Conservation (phyloP, 2,797 vertebrate species). For the Brachyalestes nurse region DNA sequence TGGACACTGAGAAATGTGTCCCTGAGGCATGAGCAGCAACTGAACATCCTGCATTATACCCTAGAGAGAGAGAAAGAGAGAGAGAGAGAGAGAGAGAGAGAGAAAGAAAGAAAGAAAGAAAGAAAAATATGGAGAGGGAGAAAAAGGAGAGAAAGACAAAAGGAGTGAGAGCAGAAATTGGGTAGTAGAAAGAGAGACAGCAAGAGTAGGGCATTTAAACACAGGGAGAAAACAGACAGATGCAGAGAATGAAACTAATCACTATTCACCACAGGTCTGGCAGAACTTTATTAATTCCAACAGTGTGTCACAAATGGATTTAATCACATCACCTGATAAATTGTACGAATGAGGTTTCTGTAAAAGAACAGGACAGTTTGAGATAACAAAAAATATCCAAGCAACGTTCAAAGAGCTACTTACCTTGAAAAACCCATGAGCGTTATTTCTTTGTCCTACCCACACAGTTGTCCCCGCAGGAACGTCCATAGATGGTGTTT, state of each 20-base stretch:
- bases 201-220: neutral
- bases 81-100: neutral
- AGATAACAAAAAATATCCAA: neutral
- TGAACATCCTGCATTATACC: constrained; percentile 98
- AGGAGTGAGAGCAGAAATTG: too few relatives aligned
- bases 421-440: constrained; percentile 89
- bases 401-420: neutral
- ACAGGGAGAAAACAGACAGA: neutral
- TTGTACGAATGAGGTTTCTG: neutral
- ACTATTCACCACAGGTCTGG: constrained; percentile 12
- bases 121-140: constrained; percentile 29
- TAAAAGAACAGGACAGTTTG: neutral
- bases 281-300: constrained; percentile 22
- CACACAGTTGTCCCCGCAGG: constrained; percentile 82
- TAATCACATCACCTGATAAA: constrained; percentile 13
- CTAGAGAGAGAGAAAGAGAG: constrained; percentile 69
- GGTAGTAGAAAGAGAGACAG: neutral
- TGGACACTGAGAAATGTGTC: constrained; percentile 96
- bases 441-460: constrained; percentile 87
- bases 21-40: constrained; percentile 95
- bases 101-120: neutral
- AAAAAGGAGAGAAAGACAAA: neutral
- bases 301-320: constrained; percentile 29
- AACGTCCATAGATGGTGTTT: constrained; percentile 82
- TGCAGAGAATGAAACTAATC: neutral